phyloP scores from a whole-genome alignment of 2,113 vertebrate species.

The Bubo blakistoni region DNA sequence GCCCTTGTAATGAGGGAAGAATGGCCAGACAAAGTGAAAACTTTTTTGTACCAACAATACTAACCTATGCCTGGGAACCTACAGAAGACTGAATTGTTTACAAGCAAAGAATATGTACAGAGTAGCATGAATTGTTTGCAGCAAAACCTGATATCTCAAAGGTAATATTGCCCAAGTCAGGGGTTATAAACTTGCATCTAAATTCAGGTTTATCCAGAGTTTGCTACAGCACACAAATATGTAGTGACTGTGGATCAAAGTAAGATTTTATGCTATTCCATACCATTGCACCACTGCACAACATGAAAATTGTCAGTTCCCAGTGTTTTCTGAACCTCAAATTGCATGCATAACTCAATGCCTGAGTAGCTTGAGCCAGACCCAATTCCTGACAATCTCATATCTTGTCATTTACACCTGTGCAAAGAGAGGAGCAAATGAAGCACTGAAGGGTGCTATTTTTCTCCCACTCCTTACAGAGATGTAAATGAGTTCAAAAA shows the following conservation, averaged over 20 bases:
- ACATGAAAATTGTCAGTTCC: background rate
- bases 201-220: background rate
- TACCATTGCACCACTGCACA: background rate
- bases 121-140: background rate
- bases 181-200: background rate
- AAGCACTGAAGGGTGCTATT: background rate
- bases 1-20: background rate
- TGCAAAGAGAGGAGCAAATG: background rate
- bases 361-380: background rate
- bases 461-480: background rate
- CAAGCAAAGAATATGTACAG: background rate
- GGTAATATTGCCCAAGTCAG: background rate
- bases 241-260: background rate
- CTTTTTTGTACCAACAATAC: background rate
- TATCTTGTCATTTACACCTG: conserved; percentile 1
- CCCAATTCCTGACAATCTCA: background rate
- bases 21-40: background rate
- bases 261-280: background rate
- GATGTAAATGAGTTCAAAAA: conserved; percentile 18
- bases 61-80: background rate
- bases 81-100: background rate
- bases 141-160: background rate
- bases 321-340: background rate
- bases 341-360: background rate
- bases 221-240: background rate